Conservation (phyloP, 2,113 vertebrate genomes). For the Amphiprion ocellaris region DNA sequence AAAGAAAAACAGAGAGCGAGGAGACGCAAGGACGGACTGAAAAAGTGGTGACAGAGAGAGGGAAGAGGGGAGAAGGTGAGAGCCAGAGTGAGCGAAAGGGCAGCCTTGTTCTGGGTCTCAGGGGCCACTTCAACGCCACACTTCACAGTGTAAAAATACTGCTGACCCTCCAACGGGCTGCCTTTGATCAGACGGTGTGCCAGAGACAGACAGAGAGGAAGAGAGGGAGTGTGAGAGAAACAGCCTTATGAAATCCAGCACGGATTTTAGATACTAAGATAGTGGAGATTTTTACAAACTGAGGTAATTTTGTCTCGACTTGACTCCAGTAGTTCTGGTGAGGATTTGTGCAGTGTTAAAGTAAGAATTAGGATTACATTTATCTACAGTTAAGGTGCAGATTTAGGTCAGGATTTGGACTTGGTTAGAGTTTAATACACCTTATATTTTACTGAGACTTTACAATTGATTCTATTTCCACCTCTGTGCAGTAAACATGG, state of each 20-base stretch:
- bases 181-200: constrained; percentile 61
- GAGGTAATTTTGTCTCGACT: constrained; percentile 10
- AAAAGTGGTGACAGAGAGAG: constrained; percentile 15
- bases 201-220: constrained; percentile 15
- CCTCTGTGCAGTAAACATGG: no score
- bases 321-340: constrained; percentile 1
- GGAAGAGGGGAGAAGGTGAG: constrained; percentile 57
- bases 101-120: constrained; percentile 74
- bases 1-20: constrained; percentile 28
- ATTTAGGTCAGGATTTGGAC: not conserved
- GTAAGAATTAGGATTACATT: not conserved
- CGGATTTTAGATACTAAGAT: constrained; percentile 16
- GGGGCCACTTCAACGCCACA: constrained; percentile 71
- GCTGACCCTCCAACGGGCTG: constrained; percentile 59
- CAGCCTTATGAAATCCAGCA: not conserved
- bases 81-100: constrained; percentile 60
- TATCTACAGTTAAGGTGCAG: not conserved
- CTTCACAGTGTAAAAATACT: constrained; percentile 79
- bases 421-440: not conserved
- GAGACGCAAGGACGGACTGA: constrained; percentile 1
- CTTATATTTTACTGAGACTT: no score
- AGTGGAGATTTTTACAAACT: constrained; percentile 10
- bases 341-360: not conserved
- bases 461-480: no score
- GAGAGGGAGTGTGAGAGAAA: not conserved